These are phyloP conservation scores for Cataglyphis livida DNA, from an alignment of 2,888 invertebrate genomes.

Conservation along the genomic window DNA sequence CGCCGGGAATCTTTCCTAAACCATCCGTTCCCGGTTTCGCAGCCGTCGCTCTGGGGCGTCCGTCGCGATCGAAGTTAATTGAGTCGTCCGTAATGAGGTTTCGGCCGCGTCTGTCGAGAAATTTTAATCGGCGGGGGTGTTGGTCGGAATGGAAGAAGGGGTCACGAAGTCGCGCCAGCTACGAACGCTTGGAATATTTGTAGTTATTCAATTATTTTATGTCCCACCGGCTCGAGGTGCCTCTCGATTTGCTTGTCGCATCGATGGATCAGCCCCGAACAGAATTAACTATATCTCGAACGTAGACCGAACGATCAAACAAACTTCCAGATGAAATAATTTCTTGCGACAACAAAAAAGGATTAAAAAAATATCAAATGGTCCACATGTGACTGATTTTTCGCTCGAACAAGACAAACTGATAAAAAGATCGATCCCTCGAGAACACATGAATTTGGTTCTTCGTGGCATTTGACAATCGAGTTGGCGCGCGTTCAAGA, in stretches of 20 bases:
- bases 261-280: not conserved
- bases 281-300: slow-evolving; percentile 23
- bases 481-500: slow-evolving; percentile 4
- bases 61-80: slow-evolving; percentile 60
- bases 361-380: slow-evolving; percentile 7
- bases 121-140: slow-evolving; percentile 49
- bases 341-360: slow-evolving; percentile 8
- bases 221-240: slow-evolving; percentile 29
- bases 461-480: slow-evolving; percentile 25
- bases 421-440: slow-evolving; percentile 23
- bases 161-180: slow-evolving; percentile 15
- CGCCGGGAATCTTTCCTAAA: slow-evolving; percentile 33
- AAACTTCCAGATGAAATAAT: slow-evolving; percentile 5
- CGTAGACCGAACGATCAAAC: slow-evolving; percentile 1
- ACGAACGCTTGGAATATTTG: slow-evolving; percentile 48
- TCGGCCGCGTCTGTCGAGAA: slow-evolving; percentile 54
- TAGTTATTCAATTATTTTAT: slow-evolving; percentile 57
- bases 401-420: slow-evolving; percentile 31
- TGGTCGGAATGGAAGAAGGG: slow-evolving; percentile 16
- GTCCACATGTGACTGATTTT: slow-evolving; percentile 1
- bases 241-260: slow-evolving; percentile 27
- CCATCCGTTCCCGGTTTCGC: not conserved
- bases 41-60: slow-evolving; percentile 47
- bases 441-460: slow-evolving; percentile 23
- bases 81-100: slow-evolving; percentile 65